Evolutionary conservation across 2,113 vertebrate species (phyloP).

Genomic region (Brachyistius frenatus): DNA sequence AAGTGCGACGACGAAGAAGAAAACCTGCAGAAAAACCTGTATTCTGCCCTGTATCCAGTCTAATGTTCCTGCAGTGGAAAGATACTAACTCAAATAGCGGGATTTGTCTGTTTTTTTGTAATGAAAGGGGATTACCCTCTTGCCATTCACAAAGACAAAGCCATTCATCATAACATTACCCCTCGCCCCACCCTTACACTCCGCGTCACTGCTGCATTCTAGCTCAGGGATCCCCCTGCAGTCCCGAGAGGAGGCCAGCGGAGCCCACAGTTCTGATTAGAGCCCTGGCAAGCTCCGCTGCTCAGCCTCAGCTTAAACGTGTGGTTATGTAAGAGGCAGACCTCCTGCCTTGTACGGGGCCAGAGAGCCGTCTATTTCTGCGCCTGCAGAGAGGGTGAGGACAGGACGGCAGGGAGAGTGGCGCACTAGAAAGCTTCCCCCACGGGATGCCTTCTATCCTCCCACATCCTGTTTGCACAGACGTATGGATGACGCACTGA

Average conservation of each 20-base stretch:
- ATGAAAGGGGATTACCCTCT: conserved; percentile 29
- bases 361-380: conserved; percentile 72
- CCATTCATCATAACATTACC: conserved; percentile 59
- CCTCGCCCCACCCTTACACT: conserved; percentile 31
- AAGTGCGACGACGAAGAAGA: neutral
- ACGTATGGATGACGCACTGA: conserved; percentile 80
- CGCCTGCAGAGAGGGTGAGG: conserved; percentile 68
- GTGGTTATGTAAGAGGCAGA: conserved; percentile 68
- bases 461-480: conserved; percentile 81
- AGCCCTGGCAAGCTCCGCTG: conserved; percentile 51
- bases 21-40: conserved; percentile 17
- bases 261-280: conserved; percentile 66
- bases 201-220: conserved; percentile 34
- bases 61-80: conserved; percentile 21
- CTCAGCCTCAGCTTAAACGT: conserved; percentile 64
- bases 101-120: conserved; percentile 7
- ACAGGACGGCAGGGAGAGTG: conserved; percentile 66
- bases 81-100: neutral
- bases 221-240: conserved; percentile 57
- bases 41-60: neutral
- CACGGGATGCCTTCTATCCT: conserved; percentile 63
- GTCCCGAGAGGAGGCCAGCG: conserved; percentile 51
- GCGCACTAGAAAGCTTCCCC: conserved; percentile 64
- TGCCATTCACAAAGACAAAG: conserved; percentile 59
- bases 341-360: conserved; percentile 59